Base-by-base conservation (phyloP, 1,140 invertebrate species). In the Zaprionus africanus region DNA sequence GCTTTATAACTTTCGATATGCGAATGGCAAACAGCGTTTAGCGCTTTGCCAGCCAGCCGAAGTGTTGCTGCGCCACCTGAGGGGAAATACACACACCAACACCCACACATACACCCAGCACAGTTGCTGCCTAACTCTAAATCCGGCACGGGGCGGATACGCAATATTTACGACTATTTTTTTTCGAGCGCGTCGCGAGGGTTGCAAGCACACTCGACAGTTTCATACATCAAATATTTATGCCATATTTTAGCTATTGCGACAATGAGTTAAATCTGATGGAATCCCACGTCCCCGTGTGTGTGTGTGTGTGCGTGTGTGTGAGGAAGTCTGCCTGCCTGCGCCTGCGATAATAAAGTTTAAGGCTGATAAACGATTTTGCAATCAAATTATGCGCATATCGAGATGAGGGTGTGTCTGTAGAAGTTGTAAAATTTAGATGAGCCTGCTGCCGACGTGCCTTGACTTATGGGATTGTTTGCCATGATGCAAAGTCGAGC, bases 1-100 rank as follows among this genome's bases (percentile, higher is more conserved):
- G 85, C 82, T 90, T 82, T 90, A 90, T 90, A 90, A 90, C 85
- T 82, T 85, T 85, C 86, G 82, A 90, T 90, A 90, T 85, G 71
- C 85, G 81, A 85, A 82, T 73, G 86, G 85, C 85, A 90, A 90
- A 90, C 86, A 90, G 76, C 78, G 86, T 90, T 88, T 88, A 88
- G 85, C 85, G 85, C 85, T 90, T 81, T 90, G 81, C 74, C 78
- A 56, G 51, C 64, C 57, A 36, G 36, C 22, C 51, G 68, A 84
- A 90, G 84, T 88, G 85, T 81, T 76, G 85, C 81, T 73, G 36
- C 43, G 65, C 76, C 38, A 74, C 85, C 81, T 66, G 78, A 68
- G 85, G 85, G 84, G 17, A 51, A 51, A 24, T 24, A 51, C 12
- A 24, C 19, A 51, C 5, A 49, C 11, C 19, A 12, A 22, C 19